Evolutionary conservation across 1,140 invertebrate genomes (phyloP), one percentile per base, ranked within the genome.

Genomic region (Anoplolepis gracilipes): DNA sequence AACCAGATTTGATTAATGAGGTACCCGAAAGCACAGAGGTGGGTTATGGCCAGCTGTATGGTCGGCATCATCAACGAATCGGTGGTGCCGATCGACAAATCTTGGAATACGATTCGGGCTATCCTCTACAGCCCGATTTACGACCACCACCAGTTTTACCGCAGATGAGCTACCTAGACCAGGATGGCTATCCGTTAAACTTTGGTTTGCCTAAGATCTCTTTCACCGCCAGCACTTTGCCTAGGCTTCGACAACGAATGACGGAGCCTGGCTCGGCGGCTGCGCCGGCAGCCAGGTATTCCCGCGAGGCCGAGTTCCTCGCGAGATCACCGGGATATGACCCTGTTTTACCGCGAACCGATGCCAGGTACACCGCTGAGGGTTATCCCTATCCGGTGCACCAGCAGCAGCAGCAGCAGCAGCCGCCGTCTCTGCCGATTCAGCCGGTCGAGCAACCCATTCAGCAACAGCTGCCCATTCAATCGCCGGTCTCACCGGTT

Each of bases 151-250:
- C 85, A 3, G 53, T 84, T 72, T 69, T 92, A 33, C 92, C 91
- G 1, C 92, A 92, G 33, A 65, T 93, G 22, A 94, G 91, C 39
- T 94, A 94, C 61, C 94, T 98, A 82, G 97, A 97, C 76, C 96
- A 95, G 53, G 97, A 98, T 78, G 97, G 97, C 0, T 98, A 97
- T 92, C 97, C 97, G 0, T 95, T 97, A 22, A 97, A 98, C 89
- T 98, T 97, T 86, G 97, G 97, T 70, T 93, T 97, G 16, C 97
- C 97, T 1, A 97, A 97, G 90, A 95, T 97, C 39, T 94, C 95
- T 57, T 94, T 77, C 94, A 95, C 82, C 91, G 95, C 86, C 92
- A 96, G 94, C 93, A 96, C 88, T 92, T 95, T 94, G 91, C 96
- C 93, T 90, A 95, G 82, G 92, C 94, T 86, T 91, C 95, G 88